Evolutionary conservation across 1,140 invertebrate genomes (phyloP).

Genomic region (Drosophila insularis): DNA sequence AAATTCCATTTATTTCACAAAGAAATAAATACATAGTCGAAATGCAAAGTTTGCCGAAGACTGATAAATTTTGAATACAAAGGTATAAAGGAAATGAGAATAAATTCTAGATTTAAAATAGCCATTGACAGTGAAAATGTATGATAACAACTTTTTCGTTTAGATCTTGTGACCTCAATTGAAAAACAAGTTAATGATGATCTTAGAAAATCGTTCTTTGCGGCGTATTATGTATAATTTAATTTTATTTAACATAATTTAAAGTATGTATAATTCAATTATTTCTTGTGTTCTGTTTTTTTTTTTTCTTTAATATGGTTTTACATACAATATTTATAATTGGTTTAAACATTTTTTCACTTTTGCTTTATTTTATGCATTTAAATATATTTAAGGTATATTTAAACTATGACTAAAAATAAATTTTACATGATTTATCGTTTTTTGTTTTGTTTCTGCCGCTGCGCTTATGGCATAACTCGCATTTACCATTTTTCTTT

Average conservation of each 20-base stretch:
- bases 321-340: constrained; percentile 79
- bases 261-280: constrained; percentile 74
- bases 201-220: background rate
- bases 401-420: constrained; percentile 81
- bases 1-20: too few relatives aligned
- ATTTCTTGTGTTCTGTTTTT: background rate
- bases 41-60: too few relatives aligned
- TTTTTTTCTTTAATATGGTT: constrained; percentile 62
- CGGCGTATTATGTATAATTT: constrained; percentile 59
- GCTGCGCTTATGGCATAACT: constrained; percentile 6
- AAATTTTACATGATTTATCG: constrained; percentile 67
- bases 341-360: constrained; percentile 57
- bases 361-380: constrained; percentile 64
- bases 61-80: too few relatives aligned
- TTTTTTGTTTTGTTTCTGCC: constrained; percentile 19
- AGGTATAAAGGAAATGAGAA: too few relatives aligned
- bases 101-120: too few relatives aligned
- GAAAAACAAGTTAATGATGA: background rate
- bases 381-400: constrained; percentile 79
- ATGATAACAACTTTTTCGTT: too few relatives aligned
- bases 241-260: constrained; percentile 81
- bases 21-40: too few relatives aligned
- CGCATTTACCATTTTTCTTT: constrained; percentile 48
- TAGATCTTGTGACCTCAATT: too few relatives aligned
- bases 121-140: too few relatives aligned